phyloP scores from a whole-genome alignment of 2,797 vertebrate species.

The Clarias platycephalus region DNA sequence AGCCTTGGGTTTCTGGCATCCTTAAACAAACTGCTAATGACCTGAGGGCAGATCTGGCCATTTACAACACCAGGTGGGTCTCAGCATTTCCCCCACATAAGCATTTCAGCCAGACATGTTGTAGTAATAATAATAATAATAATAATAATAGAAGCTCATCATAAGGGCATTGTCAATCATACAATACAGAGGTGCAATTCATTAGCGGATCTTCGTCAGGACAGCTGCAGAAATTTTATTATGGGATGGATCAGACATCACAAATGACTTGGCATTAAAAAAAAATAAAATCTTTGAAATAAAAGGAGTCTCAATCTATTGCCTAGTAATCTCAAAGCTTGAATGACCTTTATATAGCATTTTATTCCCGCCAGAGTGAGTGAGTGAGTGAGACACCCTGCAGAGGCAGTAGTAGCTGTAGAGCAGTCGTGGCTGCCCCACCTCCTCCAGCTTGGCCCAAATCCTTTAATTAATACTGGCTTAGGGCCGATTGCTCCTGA shows the following conservation, averaged over 20 bases:
- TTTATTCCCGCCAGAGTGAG: constrained; percentile 26
- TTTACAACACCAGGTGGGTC: constrained; percentile 51
- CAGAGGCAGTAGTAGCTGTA: constrained; percentile 34
- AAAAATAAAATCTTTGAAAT: constrained; percentile 1
- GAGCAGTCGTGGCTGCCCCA: constrained; percentile 70
- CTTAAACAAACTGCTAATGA: constrained; percentile 22
- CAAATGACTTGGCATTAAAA: background rate
- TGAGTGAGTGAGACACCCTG: constrained; percentile 38
- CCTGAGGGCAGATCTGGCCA: constrained; percentile 25
- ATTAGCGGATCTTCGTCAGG: constrained; percentile 13
- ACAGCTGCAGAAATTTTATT: background rate
- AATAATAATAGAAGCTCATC: constrained; percentile 9
- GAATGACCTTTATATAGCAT: constrained; percentile 41
- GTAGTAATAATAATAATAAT: background rate
- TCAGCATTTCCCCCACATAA: constrained; percentile 40
- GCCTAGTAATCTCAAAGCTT: constrained; percentile 37
- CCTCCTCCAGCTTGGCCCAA: constrained; percentile 72
- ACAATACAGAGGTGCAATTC: constrained; percentile 18
- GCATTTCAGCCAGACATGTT: constrained; percentile 41
- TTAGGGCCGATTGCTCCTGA: constrained; percentile 79
- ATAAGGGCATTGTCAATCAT: constrained; percentile 21
- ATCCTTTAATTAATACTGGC: constrained; percentile 84
- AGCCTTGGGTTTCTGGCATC: background rate
- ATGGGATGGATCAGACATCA: background rate
- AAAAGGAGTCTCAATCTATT: constrained; percentile 20